Evolutionary conservation across 2,888 invertebrate species (phyloP), one percentile per base, ranked within the genome.

Genomic region (Auanema freiburgensis): DNA sequence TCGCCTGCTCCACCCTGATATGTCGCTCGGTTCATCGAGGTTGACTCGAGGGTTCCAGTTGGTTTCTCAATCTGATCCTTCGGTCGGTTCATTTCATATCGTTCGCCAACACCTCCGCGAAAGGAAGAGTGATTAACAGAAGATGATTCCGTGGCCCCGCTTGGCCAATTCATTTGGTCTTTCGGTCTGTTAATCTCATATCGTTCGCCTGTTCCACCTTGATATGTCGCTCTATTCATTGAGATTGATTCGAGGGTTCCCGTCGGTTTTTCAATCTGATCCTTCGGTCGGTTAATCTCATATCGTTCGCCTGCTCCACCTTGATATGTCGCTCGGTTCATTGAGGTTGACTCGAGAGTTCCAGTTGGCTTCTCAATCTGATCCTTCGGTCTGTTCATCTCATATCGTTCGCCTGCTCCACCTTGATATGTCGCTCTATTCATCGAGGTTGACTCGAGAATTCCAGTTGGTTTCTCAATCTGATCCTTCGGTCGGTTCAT

Each of bases 151-250:
- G 24, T 2, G 1, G 53, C 14, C 5, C 40, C 53, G n/a, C n/a
- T n/a, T n/a, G n/a, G n/a, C n/a, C n/a, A n/a, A n/a, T n/a, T n/a
- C n/a, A 46, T 18, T 10, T 46, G 33, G 56, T 56, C 41, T 14
- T 14, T 1, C 0, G 56, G 56, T 5, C 33, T 46, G 24, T 25
- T 49, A 16, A 57, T 16, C 3, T n/a, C n/a, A 4, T 24, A 44
- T 4, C 57, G 46, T 14, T 57, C 57, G 18, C 57, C 57, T 46
- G 24, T n/a, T 18, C 57, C 57, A 46, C 57, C 57, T 33, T 57
- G 57, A 16, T 44, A 57, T 46, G 33, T 25, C 4, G n/a, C n/a
- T 49, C 56, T 41, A 21, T 53, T 53, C 53, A 25, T 24, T 6
- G 53, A 25, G 21, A n/a, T 23, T 11, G 21, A 24, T n/a, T 53